These are phyloP conservation scores for Pasiphila rectangulata DNA, from an alignment of 2,888 invertebrate genomes.

Conservation along the genomic window DNA sequence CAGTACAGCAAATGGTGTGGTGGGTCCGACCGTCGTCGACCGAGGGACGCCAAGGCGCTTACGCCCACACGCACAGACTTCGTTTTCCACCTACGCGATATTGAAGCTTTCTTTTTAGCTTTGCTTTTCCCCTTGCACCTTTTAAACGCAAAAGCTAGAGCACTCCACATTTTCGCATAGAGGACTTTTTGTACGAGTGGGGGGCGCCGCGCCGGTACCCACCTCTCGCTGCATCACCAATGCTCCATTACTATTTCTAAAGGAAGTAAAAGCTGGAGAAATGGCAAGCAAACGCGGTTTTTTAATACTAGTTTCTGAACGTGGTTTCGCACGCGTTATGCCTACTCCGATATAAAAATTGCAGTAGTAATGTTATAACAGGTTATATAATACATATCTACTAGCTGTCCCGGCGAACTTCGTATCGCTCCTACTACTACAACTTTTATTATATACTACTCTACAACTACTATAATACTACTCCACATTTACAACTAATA, in stretches of 20 bases:
- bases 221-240: conserved; percentile 14
- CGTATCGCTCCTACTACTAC: too few species aligned
- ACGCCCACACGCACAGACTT: conserved; percentile 35
- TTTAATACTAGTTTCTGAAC: conserved; percentile 3
- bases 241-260: conserved; percentile 20
- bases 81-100: conserved; percentile 38
- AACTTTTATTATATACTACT: too few species aligned
- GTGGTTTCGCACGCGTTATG: neutral
- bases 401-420: too few species aligned
- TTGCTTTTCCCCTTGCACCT: conserved; percentile 28
- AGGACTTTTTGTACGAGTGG: conserved; percentile 15
- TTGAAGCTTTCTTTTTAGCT: conserved; percentile 36
- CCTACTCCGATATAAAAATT: too few species aligned
- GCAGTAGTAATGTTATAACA: too few species aligned
- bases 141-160: conserved; percentile 19
- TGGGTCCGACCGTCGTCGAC: conserved; percentile 6
- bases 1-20: conserved; percentile 5
- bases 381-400: too few species aligned
- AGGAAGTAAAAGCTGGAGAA: conserved; percentile 8
- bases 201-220: conserved; percentile 7
- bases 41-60: conserved; percentile 29
- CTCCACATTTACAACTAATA: too few species aligned
- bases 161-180: conserved; percentile 16
- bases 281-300: conserved; percentile 2
- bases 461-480: too few species aligned